phyloP scores from a whole-genome alignment of 2,797 vertebrate genomes.

The Paguma larvata region DNA sequence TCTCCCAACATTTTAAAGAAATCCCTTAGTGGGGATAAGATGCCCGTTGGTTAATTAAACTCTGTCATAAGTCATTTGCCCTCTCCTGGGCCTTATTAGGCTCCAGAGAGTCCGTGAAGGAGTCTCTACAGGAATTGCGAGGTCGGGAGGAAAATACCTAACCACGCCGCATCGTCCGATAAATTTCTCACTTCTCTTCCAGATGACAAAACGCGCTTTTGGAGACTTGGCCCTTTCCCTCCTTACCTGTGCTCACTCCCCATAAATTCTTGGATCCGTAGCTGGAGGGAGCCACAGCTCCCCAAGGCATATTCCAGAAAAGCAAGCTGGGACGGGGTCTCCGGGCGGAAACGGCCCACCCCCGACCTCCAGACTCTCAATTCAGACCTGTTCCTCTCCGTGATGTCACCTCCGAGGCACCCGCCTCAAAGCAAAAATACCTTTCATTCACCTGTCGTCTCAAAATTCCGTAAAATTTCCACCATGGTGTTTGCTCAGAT shows the following conservation, averaged over 20 bases:
- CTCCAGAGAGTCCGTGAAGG: constrained; percentile 24
- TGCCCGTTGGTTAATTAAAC: constrained; percentile 56
- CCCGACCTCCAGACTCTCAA: too few relatives aligned
- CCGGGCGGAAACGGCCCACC: background rate
- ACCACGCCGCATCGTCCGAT: background rate
- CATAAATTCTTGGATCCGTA: fast-evolving
- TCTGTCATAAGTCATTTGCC: constrained; percentile 24
- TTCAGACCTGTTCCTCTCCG: fast-evolving
- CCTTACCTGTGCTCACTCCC: fast-evolving
- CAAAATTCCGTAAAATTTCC: background rate
- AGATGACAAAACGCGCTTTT: background rate
- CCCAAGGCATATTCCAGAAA: fast-evolving
- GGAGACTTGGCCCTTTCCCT: background rate
- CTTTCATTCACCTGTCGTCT: fast-evolving
- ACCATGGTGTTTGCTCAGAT: background rate
- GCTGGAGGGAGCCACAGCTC: fast-evolving
- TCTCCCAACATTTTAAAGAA: constrained; percentile 49
- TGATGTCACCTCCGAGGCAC: fast-evolving
- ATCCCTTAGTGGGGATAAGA: background rate
- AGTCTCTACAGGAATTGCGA: background rate
- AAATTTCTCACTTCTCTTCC: background rate
- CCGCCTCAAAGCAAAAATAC: background rate
- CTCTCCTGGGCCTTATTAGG: background rate
- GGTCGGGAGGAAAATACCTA: background rate
- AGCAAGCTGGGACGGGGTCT: background rate